These are phyloP conservation scores for Acrocephalus arundinaceus DNA, from an alignment of 2,113 vertebrate species.

Conservation along the genomic window DNA sequence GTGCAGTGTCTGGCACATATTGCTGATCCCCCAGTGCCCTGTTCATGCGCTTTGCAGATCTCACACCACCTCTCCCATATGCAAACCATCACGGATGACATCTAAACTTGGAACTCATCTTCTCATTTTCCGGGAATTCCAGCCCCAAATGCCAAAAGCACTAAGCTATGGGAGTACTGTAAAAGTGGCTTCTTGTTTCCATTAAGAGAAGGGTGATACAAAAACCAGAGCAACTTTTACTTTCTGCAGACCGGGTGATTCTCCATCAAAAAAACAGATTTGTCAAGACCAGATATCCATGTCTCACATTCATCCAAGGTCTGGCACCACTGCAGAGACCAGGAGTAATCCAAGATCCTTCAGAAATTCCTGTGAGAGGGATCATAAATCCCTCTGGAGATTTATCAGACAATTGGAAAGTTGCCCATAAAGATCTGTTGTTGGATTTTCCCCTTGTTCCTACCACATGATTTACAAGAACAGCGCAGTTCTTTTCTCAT, in stretches of 20 bases:
- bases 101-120: background rate
- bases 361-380: background rate
- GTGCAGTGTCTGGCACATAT: accelerated
- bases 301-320: background rate
- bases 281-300: background rate
- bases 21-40: background rate
- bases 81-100: background rate
- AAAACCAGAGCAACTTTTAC: background rate
- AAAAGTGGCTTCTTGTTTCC: background rate
- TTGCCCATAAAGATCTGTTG: background rate
- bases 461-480: background rate
- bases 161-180: background rate
- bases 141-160: background rate
- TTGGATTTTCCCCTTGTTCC: background rate
- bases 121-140: background rate
- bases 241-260: background rate
- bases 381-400: background rate
- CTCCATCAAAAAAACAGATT: background rate
- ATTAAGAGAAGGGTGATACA: background rate
- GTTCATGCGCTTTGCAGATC: background rate
- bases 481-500: background rate
- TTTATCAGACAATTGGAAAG: background rate
- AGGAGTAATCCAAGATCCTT: background rate
- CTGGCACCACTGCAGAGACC: background rate
- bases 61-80: background rate